A percentile compares a stretch with the other conserved stretches of the same genome.
These are phyloP conservation scores for Apamea anceps DNA, from an alignment of 2,888 invertebrate species.

Conservation along the genomic window DNA sequence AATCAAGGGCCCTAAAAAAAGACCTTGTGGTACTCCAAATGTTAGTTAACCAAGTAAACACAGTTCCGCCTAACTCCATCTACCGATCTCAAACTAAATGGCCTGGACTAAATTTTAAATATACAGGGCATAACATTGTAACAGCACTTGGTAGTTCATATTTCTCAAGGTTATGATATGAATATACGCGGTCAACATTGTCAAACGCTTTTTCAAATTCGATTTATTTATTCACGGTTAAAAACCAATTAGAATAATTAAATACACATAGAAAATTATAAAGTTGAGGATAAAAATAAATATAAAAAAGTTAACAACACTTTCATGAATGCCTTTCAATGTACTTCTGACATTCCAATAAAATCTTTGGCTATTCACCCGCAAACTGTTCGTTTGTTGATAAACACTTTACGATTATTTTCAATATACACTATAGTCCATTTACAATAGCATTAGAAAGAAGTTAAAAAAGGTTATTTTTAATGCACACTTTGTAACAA, in stretches of 20 bases:
- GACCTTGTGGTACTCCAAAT: constrained; percentile 3
- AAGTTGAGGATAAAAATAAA: not conserved
- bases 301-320: not conserved
- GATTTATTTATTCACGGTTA: not conserved
- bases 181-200: not conserved
- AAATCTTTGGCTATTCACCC: not conserved
- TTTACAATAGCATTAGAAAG: too few species aligned
- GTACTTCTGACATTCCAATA: not conserved
- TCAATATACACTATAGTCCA: not conserved
- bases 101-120: not conserved
- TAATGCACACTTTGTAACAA: too few species aligned
- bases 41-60: not conserved
- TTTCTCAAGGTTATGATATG: not conserved
- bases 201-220: constrained; percentile 5
- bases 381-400: not conserved
- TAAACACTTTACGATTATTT: not conserved
- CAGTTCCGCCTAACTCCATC: not conserved
- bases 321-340: not conserved
- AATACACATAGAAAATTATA: not conserved
- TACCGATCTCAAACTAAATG: too few species aligned
- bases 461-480: too few species aligned
- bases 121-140: not conserved
- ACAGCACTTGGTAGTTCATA: not conserved
- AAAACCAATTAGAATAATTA: not conserved
- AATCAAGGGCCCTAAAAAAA: not conserved